Percentiles rank a stretch among this genome's conserved stretches.
Conservation (phyloP, 1,140 invertebrate species). For the Heliothis subflexa region DNA sequence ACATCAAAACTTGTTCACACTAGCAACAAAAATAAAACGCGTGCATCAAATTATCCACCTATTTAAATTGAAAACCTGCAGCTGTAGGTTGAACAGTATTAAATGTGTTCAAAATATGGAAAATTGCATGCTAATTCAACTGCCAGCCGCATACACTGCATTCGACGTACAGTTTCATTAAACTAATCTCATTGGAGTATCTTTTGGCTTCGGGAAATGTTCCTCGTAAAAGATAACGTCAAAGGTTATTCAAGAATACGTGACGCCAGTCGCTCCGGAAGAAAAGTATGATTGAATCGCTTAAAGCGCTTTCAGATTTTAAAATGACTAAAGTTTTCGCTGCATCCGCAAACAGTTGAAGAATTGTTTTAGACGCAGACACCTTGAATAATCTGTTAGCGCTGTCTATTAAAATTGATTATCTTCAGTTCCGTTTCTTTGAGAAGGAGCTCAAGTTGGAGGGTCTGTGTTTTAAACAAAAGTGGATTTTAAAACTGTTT, state of each 20-base stretch:
- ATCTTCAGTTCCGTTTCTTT: constrained; percentile 30
- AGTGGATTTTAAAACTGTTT: constrained; percentile 1
- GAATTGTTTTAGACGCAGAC: constrained; percentile 32
- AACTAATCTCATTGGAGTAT: constrained; percentile 61
- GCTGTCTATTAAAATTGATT: constrained; percentile 39
- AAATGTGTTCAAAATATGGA: constrained; percentile 63
- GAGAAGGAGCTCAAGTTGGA: constrained; percentile 1
- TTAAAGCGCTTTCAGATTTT: constrained; percentile 26
- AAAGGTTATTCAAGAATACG: constrained; percentile 10
- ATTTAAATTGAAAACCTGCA: constrained; percentile 4
- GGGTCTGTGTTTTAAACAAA: not conserved
- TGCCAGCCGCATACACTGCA: constrained; percentile 63
- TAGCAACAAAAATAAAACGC: not conserved
- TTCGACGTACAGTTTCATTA: constrained; percentile 56
- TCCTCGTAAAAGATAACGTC: constrained; percentile 18
- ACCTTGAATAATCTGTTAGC: constrained; percentile 10
- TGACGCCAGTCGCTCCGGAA: constrained; percentile 20
- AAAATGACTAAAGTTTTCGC: constrained; percentile 39
- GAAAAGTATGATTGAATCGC: constrained; percentile 34
- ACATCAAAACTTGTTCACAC: not conserved
- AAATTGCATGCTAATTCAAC: constrained; percentile 72
- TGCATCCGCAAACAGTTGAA: constrained; percentile 35
- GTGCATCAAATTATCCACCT: constrained; percentile 8
- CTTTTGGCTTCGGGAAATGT: constrained; percentile 53
- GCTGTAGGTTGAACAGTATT: constrained; percentile 37